Evolutionary conservation across 2,113 vertebrate genomes (phyloP).

Genomic region (Cololabis saira): DNA sequence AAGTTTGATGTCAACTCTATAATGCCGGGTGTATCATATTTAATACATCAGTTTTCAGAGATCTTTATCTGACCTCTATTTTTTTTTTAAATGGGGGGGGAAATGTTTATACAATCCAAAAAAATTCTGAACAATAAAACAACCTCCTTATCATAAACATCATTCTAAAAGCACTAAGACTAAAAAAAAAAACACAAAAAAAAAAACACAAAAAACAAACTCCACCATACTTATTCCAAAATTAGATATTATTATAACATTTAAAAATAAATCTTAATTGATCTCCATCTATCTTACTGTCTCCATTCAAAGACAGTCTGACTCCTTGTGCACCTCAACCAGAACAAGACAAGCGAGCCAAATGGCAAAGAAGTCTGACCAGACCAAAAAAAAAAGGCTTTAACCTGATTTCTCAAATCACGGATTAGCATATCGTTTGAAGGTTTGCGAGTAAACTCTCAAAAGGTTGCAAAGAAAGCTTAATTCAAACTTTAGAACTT

Average conservation of each 20-base stretch:
- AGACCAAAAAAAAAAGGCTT: slow-evolving; percentile 27
- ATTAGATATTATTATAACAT: background rate
- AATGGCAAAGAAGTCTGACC: slow-evolving; percentile 29
- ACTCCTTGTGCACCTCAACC: background rate
- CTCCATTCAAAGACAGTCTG: slow-evolving; percentile 12
- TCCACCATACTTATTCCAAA: background rate
- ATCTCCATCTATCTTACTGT: background rate
- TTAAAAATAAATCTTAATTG: no score
- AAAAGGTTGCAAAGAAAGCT: slow-evolving; percentile 8
- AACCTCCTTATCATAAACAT: no score
- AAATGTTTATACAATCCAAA: no score
- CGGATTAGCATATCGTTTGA: slow-evolving; percentile 23
- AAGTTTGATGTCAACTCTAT: no score
- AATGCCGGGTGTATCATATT: no score
- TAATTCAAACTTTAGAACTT: background rate
- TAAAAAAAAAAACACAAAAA: no score
- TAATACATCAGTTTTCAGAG: no score
- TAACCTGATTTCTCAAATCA: slow-evolving; percentile 44
- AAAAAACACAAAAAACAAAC: no score
- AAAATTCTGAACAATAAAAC: no score
- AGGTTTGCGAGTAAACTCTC: slow-evolving; percentile 11
- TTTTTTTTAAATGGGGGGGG: no score
- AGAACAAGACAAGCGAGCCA: slow-evolving; percentile 17
- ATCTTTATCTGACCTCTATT: background rate
- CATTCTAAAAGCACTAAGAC: background rate